Percentiles rank a stretch among this genome's conserved stretches.
These are phyloP conservation scores for Perccottus glenii DNA, from an alignment of 2,113 vertebrate genomes.

Conservation along the genomic window DNA sequence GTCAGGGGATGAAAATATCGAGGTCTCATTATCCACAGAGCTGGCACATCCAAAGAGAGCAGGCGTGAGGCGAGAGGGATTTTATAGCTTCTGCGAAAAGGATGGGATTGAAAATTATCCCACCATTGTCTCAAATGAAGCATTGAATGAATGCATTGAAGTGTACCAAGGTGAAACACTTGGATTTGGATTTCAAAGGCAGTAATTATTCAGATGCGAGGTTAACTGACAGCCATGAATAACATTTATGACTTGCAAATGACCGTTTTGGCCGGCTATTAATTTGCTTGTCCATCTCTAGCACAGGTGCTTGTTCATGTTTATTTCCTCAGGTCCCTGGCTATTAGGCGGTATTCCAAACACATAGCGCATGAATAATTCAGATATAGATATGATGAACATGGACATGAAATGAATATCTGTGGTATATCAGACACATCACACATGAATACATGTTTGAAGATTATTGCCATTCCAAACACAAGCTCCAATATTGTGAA, in stretches of 20 bases:
- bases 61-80: constrained; percentile 29
- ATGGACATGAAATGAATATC: no score
- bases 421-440: no score
- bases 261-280: constrained; percentile 66
- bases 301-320: constrained; percentile 77
- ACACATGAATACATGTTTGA: no score
- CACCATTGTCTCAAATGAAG: constrained; percentile 45
- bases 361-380: constrained; percentile 70
- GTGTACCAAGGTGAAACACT: constrained; percentile 62
- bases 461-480: no score
- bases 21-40: constrained; percentile 50
- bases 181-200: constrained; percentile 76
- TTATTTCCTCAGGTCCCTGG: constrained; percentile 53
- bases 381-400: constrained; percentile 47
- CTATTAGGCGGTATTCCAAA: constrained; percentile 66
- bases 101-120: constrained; percentile 31
- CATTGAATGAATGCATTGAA: constrained; percentile 53
- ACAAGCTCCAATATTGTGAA: no score
- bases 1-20: constrained; percentile 36
- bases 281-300: constrained; percentile 73
- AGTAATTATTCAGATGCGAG: constrained; percentile 65
- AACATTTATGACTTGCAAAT: constrained; percentile 79
- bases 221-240: constrained; percentile 71
- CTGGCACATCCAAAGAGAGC: constrained; percentile 29
- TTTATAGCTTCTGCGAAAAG: constrained; percentile 32